phyloP scores from a whole-genome alignment of 2,888 invertebrate species.

The Temnothorax ravouxi region DNA sequence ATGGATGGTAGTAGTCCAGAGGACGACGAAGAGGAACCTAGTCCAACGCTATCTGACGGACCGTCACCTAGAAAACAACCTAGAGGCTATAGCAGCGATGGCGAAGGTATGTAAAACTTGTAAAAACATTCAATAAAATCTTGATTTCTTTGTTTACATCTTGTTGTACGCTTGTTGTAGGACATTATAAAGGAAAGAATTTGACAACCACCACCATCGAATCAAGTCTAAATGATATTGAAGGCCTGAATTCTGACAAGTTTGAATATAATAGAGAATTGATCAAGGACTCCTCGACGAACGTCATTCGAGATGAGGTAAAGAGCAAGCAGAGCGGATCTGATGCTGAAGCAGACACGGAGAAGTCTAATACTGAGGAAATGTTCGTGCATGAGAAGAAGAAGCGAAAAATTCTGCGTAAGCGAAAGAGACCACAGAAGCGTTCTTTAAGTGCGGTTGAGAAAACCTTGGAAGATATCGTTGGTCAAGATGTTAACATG shows the following conservation, averaged over 20 bases:
- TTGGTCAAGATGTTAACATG: slow-evolving; percentile 72
- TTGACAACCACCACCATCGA: slow-evolving; percentile 85
- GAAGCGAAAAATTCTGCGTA: slow-evolving; percentile 89
- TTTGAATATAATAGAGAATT: slow-evolving; percentile 65
- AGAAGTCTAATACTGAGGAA: slow-evolving; percentile 88
- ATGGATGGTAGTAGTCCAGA: slow-evolving; percentile 84
- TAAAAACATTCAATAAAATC: slow-evolving; percentile 35
- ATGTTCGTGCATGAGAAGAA: slow-evolving; percentile 87
- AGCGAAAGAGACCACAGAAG: slow-evolving; percentile 88
- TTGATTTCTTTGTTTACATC: neutral
- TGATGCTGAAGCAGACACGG: slow-evolving; percentile 86
- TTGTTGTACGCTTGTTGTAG: slow-evolving; percentile 80
- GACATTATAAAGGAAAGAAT: slow-evolving; percentile 87
- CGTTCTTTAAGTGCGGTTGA: slow-evolving; percentile 76
- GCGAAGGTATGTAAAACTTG: slow-evolving; percentile 77
- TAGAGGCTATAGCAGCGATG: slow-evolving; percentile 85
- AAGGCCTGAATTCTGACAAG: slow-evolving; percentile 79
- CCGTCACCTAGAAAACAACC: slow-evolving; percentile 90
- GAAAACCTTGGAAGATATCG: slow-evolving; percentile 74
- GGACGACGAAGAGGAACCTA: slow-evolving; percentile 82
- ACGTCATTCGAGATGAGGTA: slow-evolving; percentile 86
- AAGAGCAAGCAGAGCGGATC: slow-evolving; percentile 83
- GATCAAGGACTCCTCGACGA: slow-evolving; percentile 67
- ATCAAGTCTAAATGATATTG: slow-evolving; percentile 86
- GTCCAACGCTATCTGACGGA: slow-evolving; percentile 86